phyloP scores from a whole-genome alignment of 1,140 invertebrate genomes.

The Apis florea region DNA sequence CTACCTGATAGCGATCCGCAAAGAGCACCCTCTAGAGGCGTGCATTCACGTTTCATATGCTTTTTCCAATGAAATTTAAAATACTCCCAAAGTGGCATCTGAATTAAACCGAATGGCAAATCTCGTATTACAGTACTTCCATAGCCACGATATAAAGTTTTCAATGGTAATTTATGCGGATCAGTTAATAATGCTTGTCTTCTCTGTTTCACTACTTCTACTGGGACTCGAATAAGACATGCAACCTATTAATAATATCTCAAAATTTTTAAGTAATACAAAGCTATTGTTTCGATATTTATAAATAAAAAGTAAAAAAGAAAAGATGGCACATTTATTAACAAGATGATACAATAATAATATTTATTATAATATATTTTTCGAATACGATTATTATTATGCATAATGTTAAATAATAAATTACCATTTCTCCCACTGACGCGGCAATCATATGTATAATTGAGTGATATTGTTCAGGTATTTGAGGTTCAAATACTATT shows the following conservation, averaged over 20 bases:
- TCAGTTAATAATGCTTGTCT: slow-evolving; percentile 86
- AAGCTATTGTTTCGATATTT: neutral
- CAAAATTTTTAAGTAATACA: slow-evolving; percentile 6
- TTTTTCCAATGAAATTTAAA: slow-evolving; percentile 86
- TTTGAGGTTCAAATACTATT: slow-evolving; percentile 79
- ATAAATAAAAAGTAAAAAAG: neutral
- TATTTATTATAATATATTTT: neutral
- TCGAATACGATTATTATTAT: neutral
- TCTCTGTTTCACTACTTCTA: slow-evolving; percentile 98
- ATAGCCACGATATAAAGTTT: slow-evolving; percentile 94
- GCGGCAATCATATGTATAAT: slow-evolving; percentile 93
- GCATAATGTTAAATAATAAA: neutral
- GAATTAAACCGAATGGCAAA: slow-evolving; percentile 96
- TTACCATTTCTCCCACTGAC: slow-evolving; percentile 91
- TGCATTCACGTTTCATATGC: slow-evolving; percentile 78
- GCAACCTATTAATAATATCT: slow-evolving; percentile 83
- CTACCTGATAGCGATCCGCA: slow-evolving; percentile 92
- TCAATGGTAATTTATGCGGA: slow-evolving; percentile 72
- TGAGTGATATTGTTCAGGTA: slow-evolving; percentile 82
- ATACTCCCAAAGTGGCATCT: slow-evolving; percentile 97
- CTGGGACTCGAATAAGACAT: slow-evolving; percentile 95
- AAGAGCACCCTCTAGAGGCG: slow-evolving; percentile 87
- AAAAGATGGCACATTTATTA: neutral
- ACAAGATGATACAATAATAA: neutral
- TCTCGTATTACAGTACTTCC: slow-evolving; percentile 94